phyloP scores from a whole-genome alignment of 2,113 vertebrate genomes.

The Epinephelus lanceolatus region DNA sequence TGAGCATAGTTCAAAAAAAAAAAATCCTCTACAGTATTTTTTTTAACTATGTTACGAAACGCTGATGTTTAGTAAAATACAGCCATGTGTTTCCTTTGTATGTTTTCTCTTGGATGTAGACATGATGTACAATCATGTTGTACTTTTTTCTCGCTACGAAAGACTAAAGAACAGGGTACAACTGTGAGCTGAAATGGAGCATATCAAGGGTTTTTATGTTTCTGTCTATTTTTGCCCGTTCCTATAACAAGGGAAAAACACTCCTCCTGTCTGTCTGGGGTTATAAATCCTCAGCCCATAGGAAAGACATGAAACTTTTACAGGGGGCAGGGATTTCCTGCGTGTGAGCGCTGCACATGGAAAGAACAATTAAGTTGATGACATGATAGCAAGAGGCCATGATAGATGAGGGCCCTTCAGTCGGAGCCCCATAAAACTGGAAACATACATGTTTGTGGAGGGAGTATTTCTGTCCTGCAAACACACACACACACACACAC shows the following conservation, averaged over 20 bases:
- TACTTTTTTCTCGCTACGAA: background rate
- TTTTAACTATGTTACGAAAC: background rate
- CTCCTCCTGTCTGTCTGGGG: conserved; percentile 2
- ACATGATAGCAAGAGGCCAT: conserved; percentile 58
- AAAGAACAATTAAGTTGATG: conserved; percentile 68
- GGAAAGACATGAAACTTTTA: conserved; percentile 72
- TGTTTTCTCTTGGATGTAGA: background rate
- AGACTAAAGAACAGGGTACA: background rate
- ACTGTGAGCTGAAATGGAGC: background rate
- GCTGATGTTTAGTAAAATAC: conserved; percentile 4
- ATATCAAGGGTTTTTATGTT: background rate
- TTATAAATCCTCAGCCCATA: conserved; percentile 43
- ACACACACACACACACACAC: conserved; percentile 36
- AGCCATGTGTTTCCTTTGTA: background rate
- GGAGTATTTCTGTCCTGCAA: conserved; percentile 64
- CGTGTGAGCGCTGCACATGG: conserved; percentile 34
- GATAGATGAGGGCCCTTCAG: conserved; percentile 59
- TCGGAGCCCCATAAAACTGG: conserved; percentile 54
- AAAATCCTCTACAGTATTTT: background rate
- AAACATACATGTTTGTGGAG: conserved; percentile 58
- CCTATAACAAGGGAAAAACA: conserved; percentile 33
- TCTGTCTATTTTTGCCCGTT: conserved; percentile 34
- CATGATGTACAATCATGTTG: background rate
- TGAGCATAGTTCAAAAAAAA: background rate
- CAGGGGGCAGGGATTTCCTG: conserved; percentile 45